Conservation (phyloP, 2,797 vertebrate species). For the Rachycentron canadum region DNA sequence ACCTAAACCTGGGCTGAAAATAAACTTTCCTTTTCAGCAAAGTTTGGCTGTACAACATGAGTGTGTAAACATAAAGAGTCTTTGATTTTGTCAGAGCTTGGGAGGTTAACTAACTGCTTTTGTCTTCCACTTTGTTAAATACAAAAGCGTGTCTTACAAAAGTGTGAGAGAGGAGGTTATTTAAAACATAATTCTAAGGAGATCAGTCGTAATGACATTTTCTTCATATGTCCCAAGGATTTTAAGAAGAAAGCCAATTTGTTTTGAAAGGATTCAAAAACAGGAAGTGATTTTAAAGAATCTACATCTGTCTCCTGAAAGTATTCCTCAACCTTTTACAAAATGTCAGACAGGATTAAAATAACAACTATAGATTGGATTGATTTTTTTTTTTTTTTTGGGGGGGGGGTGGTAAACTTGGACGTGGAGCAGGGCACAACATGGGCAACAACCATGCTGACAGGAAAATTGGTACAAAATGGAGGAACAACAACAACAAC, state of each 20-base stretch:
- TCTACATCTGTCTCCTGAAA: neutral
- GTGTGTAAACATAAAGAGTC: no score
- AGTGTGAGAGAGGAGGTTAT: neutral
- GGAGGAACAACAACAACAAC: neutral
- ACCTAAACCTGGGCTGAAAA: neutral
- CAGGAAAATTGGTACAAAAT: slow-evolving; percentile 7
- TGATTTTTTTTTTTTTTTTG: neutral
- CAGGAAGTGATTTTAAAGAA: neutral
- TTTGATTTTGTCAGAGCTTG: neutral
- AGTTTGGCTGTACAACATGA: no score
- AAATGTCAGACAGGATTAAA: slow-evolving; percentile 3
- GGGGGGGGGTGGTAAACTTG: neutral
- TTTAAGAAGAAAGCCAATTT: neutral
- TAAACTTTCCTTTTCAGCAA: neutral
- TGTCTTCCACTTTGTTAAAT: no score
- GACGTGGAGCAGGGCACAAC: neutral
- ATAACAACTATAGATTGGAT: neutral
- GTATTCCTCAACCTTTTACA: neutral
- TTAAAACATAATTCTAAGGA: neutral
- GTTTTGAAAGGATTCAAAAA: neutral
- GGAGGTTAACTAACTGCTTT: neutral
- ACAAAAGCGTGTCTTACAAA: neutral
- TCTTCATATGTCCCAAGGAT: neutral
- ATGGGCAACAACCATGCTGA: neutral
- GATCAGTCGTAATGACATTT: neutral